phyloP scores from a whole-genome alignment of 2,888 invertebrate genomes.

The Alentia gelatinosa region DNA sequence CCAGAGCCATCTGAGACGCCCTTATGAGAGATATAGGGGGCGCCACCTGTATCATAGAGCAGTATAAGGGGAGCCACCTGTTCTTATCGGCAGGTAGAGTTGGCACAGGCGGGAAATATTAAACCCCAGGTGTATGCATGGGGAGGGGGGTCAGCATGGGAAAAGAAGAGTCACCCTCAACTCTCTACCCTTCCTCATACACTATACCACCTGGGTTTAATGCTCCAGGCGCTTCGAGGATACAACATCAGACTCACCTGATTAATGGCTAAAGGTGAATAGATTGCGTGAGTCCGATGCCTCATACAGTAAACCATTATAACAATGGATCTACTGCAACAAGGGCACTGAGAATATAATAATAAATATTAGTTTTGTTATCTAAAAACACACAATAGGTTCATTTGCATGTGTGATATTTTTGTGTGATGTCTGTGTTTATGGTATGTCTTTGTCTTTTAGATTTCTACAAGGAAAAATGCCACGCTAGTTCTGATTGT shows the following conservation, averaged over 20 bases:
- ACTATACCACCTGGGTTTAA: not conserved
- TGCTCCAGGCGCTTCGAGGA: not conserved
- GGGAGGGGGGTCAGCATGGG: slow-evolving; percentile 19
- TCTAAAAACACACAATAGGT: no score
- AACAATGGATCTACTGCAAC: no score
- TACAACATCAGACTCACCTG: not conserved
- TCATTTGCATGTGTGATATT: no score
- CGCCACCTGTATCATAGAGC: slow-evolving; percentile 7
- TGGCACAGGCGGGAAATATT: not conserved
- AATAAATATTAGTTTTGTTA: no score
- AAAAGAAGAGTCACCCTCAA: not conserved
- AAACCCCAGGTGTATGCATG: not conserved
- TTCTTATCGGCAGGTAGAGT: not conserved
- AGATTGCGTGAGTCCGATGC: no score
- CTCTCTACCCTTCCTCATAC: not conserved
- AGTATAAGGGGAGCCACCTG: slow-evolving; percentile 7
- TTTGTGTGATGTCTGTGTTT: no score
- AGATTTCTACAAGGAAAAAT: no score
- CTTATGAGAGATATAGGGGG: not conserved
- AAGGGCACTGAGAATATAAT: no score
- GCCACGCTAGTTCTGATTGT: no score
- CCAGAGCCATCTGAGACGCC: not conserved
- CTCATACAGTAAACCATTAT: no score
- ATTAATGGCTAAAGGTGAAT: not conserved
- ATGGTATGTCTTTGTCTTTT: no score